A percentile compares a stretch with the other conserved stretches of the same genome.
Conservation (phyloP, 2,113 vertebrate genomes). For the Catharus bicknelli region DNA sequence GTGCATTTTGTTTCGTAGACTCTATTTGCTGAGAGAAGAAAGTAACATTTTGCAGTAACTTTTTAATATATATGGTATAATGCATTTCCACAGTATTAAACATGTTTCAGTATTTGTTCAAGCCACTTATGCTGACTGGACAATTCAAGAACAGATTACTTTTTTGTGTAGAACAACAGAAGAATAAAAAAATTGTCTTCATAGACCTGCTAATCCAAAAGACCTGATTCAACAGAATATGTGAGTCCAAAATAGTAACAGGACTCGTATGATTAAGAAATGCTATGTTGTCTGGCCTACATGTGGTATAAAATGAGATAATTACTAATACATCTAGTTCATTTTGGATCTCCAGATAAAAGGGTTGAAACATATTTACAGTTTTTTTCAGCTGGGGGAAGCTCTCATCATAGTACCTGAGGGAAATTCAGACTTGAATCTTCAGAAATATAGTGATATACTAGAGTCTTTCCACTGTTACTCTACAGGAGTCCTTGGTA, state of each 20-base stretch:
- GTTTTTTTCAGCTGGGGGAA: background rate
- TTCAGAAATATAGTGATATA: background rate
- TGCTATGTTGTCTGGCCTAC: background rate
- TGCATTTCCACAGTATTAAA: slow-evolving; percentile 14
- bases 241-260: background rate
- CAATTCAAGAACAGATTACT: background rate
- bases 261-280: background rate
- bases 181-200: background rate
- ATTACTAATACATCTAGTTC: background rate
- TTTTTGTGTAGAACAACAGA: background rate
- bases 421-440: background rate
- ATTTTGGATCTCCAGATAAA: background rate
- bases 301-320: background rate
- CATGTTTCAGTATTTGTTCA: background rate
- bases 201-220: background rate
- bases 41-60: background rate
- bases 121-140: slow-evolving; percentile 1
- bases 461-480: background rate
- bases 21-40: slow-evolving; percentile 22
- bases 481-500: background rate
- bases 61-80: background rate
- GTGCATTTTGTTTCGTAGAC: background rate
- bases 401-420: background rate
- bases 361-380: background rate
- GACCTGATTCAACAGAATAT: background rate